Evolutionary conservation across 1,140 invertebrate species (phyloP).

Genomic region (Macrobrachium nipponense): DNA sequence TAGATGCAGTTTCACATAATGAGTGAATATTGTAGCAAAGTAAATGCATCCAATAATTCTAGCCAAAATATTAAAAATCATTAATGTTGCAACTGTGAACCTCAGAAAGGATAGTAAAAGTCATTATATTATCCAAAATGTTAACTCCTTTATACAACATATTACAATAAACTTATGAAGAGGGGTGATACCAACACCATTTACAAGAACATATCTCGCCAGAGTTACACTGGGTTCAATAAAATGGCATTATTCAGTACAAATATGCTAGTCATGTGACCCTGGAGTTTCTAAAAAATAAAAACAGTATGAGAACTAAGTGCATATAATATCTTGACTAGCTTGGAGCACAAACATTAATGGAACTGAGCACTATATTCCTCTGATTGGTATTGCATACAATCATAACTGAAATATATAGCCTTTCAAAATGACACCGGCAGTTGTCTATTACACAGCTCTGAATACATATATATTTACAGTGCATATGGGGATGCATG

Average conservation of each 20-base stretch:
- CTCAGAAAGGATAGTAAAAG: too few relatives aligned
- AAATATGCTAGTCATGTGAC: slow-evolving; percentile 32
- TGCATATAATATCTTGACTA: slow-evolving; percentile 44
- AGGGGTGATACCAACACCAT: slow-evolving; percentile 54
- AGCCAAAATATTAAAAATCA: too few relatives aligned
- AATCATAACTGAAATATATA: slow-evolving; percentile 1
- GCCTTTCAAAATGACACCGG: background rate
- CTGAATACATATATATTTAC: too few relatives aligned
- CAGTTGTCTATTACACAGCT: background rate
- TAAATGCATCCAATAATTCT: too few relatives aligned
- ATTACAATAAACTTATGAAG: slow-evolving; percentile 46
- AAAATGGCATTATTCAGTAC: slow-evolving; percentile 12
- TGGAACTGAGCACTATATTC: slow-evolving; percentile 2
- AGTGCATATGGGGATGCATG: too few relatives aligned
- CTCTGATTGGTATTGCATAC: background rate
- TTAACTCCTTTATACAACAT: slow-evolving; percentile 61
- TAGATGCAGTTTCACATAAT: too few relatives aligned
- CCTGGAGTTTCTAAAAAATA: slow-evolving; percentile 22
- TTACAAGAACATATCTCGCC: slow-evolving; percentile 38
- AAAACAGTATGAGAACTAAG: slow-evolving; percentile 20
- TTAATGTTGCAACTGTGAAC: too few relatives aligned
- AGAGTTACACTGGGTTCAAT: slow-evolving; percentile 44
- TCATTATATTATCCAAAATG: slow-evolving; percentile 50
- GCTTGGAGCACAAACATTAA: slow-evolving; percentile 28
- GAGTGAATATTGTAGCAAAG: too few relatives aligned